Evolutionary conservation across 2,888 invertebrate species (phyloP).

Genomic region (Napeogenes sylphis): DNA sequence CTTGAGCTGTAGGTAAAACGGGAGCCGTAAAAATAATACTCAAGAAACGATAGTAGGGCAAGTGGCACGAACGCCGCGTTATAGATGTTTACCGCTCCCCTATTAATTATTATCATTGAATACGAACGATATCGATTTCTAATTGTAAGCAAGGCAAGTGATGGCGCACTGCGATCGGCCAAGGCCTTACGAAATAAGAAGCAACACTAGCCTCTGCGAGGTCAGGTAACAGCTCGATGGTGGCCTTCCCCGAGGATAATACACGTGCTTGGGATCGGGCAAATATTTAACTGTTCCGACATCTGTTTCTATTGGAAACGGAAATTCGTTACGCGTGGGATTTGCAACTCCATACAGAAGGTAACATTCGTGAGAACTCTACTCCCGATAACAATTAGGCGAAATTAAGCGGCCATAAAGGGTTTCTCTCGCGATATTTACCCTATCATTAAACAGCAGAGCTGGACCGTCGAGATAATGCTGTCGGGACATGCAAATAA

Average conservation of each 20-base stretch:
- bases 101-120: constrained; percentile 69
- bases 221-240: constrained; percentile 44
- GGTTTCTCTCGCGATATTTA: constrained; percentile 62
- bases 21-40: constrained; percentile 71
- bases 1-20: constrained; percentile 66
- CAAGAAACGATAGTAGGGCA: constrained; percentile 56
- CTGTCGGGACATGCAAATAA: constrained; percentile 71
- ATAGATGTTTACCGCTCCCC: constrained; percentile 45
- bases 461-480: constrained; percentile 60
- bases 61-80: constrained; percentile 53
- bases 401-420: constrained; percentile 67
- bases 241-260: constrained; percentile 46
- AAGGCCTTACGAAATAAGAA: constrained; percentile 26
- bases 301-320: constrained; percentile 58
- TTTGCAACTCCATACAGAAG: constrained; percentile 60
- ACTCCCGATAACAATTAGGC: constrained; percentile 67
- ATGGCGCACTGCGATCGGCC: constrained; percentile 60
- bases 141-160: constrained; percentile 47
- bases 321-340: constrained; percentile 68
- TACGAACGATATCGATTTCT: constrained; percentile 65
- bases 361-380: constrained; percentile 74
- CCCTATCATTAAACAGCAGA: constrained; percentile 66
- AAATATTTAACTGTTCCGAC: constrained; percentile 55
- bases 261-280: constrained; percentile 49
- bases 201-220: constrained; percentile 28